Conservation (phyloP, 2,888 invertebrate genomes). For the Acleris cristana region DNA sequence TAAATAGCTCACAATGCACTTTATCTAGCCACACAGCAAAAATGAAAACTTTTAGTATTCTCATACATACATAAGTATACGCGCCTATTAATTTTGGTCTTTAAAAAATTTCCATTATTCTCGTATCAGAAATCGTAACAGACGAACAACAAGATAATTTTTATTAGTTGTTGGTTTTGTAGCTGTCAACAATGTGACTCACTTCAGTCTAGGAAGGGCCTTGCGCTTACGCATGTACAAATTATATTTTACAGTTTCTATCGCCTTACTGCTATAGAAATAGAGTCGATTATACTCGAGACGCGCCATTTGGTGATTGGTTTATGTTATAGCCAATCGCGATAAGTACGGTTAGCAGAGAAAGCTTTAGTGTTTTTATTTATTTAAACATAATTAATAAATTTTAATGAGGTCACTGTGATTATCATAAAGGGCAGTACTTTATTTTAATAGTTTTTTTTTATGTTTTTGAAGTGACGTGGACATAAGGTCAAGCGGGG, state of each 20-base stretch:
- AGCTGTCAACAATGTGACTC: conserved; percentile 42
- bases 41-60: too few relatives aligned
- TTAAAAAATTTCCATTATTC: neutral
- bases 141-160: neutral
- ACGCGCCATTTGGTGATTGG: neutral
- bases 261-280: neutral
- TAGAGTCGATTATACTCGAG: conserved; percentile 3
- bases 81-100: too few relatives aligned
- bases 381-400: neutral
- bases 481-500: too few relatives aligned
- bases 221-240: conserved; percentile 30
- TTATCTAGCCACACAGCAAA: too few relatives aligned
- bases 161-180: conserved; percentile 11
- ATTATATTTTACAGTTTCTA: neutral
- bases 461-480: too few relatives aligned
- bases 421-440: too few relatives aligned
- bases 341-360: conserved; percentile 12
- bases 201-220: conserved; percentile 45
- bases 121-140: neutral
- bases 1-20: too few relatives aligned
- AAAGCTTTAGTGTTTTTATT: neutral
- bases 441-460: too few relatives aligned
- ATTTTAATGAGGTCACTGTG: too few relatives aligned
- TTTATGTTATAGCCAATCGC: conserved; percentile 4
- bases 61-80: too few relatives aligned